phyloP scores from a whole-genome alignment of 2,888 invertebrate genomes.

The Elmis aenea region DNA sequence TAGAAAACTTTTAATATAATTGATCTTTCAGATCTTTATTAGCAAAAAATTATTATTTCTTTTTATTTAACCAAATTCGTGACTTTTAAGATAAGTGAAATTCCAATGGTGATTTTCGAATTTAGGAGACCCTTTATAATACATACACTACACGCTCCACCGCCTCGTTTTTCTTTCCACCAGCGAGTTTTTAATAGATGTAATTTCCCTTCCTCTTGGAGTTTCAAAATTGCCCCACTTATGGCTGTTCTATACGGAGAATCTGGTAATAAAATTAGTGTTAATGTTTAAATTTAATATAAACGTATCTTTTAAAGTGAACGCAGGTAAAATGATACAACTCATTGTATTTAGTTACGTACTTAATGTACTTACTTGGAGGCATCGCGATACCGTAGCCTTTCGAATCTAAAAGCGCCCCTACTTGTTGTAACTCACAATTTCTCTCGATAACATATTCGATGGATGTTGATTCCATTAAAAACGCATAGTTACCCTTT shows the following conservation, averaged over 20 bases:
- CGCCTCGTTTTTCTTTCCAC: conserved; percentile 95
- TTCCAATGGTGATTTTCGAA: too few relatives aligned
- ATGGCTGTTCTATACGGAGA: conserved; percentile 92
- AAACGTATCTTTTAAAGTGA: too few relatives aligned
- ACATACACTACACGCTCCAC: conserved; percentile 77
- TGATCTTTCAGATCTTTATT: too few relatives aligned
- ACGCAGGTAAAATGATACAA: background rate
- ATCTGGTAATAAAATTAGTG: too few relatives aligned
- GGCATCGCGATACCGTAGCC: conserved; percentile 95
- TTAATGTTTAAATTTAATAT: too few relatives aligned
- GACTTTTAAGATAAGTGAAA: too few relatives aligned
- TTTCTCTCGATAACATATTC: conserved; percentile 90
- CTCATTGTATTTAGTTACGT: too few relatives aligned
- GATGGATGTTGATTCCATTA: conserved; percentile 96
- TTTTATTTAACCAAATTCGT: too few relatives aligned
- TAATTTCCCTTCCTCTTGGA: conserved; percentile 93
- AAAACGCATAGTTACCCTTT: conserved; percentile 86
- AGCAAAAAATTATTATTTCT: too few relatives aligned
- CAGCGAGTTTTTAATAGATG: conserved; percentile 92
- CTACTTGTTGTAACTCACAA: conserved; percentile 87
- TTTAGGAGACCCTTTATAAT: too few relatives aligned
- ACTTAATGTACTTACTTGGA: conserved; percentile 77
- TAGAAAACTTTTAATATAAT: too few relatives aligned
- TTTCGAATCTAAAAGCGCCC: conserved; percentile 87
- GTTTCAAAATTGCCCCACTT: conserved; percentile 87